phyloP scores from a whole-genome alignment of 2,797 vertebrate genomes.

The Clarias platycephalus region DNA sequence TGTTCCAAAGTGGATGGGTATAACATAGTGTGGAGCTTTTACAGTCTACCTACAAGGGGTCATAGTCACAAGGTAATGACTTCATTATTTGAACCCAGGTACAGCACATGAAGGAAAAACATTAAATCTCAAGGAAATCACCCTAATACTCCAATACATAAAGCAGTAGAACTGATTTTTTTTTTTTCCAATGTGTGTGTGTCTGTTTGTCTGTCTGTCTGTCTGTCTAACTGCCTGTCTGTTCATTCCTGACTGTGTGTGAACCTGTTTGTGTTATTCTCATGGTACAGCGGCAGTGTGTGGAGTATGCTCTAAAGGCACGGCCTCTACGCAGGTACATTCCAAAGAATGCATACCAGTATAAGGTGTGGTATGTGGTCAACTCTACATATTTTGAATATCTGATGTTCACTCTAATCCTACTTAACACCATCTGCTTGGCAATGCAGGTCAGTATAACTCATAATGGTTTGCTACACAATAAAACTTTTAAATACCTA shows the following conservation, averaged over 20 bases:
- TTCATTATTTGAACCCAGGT: background rate
- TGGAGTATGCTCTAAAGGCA: slow-evolving; percentile 97
- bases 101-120: background rate
- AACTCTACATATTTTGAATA: slow-evolving; percentile 99
- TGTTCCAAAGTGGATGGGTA: too few relatives aligned
- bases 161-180: background rate
- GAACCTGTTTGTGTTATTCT: slow-evolving; percentile 12
- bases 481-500: background rate
- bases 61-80: background rate
- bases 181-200: background rate
- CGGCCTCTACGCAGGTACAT: slow-evolving; percentile 95
- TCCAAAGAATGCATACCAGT: slow-evolving; percentile 98
- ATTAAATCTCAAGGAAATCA: background rate
- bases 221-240: slow-evolving; percentile 4
- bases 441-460: slow-evolving; percentile 91
- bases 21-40: background rate
- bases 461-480: background rate
- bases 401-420: slow-evolving; percentile 98
- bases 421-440: slow-evolving; percentile 99
- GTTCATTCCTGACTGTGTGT: slow-evolving; percentile 27
- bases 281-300: slow-evolving; percentile 88
- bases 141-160: background rate
- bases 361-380: slow-evolving; percentile 99
- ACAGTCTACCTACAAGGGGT: background rate
- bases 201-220: slow-evolving; percentile 41